Evolutionary conservation across 2,888 invertebrate genomes (phyloP).

Genomic region (Crossocerus cetratus): DNA sequence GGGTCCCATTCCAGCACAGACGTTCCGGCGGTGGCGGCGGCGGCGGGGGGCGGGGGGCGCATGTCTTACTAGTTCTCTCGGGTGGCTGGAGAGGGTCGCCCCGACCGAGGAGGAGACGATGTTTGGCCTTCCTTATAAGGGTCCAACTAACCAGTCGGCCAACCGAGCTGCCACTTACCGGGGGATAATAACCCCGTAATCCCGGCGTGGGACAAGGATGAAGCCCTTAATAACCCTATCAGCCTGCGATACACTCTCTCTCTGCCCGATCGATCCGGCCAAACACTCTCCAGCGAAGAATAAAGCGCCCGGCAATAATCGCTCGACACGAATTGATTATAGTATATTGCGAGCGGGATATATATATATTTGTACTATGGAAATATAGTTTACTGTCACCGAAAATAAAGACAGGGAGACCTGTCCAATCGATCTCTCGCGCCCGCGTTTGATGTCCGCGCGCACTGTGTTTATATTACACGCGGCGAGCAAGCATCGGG

Average conservation of each 20-base stretch:
- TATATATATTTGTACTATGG: not conserved
- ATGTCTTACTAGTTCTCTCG: conserved; percentile 66
- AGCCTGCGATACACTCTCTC: conserved; percentile 60
- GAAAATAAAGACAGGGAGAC: no score
- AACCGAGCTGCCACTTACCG: conserved; percentile 71
- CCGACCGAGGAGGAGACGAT: conserved; percentile 66
- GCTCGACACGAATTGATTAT: not conserved
- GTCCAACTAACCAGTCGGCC: conserved; percentile 62
- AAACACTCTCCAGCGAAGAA: conserved; percentile 8
- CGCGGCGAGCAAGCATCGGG: conserved; percentile 22
- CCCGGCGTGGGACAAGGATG: conserved; percentile 64
- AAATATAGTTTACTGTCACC: not conserved
- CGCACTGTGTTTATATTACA: conserved; percentile 33
- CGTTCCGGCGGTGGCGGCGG: conserved; percentile 38
- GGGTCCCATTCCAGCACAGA: conserved; percentile 54
- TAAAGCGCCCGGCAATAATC: not conserved
- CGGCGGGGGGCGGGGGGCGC: no score
- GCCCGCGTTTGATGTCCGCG: not conserved
- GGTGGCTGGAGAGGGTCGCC: conserved; percentile 47
- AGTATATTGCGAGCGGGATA: not conserved
- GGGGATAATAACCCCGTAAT: conserved; percentile 71
- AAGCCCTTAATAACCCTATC: conserved; percentile 65
- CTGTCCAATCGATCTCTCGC: not conserved
- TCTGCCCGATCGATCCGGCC: conserved; percentile 57
- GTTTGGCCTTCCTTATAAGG: conserved; percentile 71